These are phyloP conservation scores for Papilio polyxenes DNA, from an alignment of 1,140 invertebrate genomes.

Conservation along the genomic window DNA sequence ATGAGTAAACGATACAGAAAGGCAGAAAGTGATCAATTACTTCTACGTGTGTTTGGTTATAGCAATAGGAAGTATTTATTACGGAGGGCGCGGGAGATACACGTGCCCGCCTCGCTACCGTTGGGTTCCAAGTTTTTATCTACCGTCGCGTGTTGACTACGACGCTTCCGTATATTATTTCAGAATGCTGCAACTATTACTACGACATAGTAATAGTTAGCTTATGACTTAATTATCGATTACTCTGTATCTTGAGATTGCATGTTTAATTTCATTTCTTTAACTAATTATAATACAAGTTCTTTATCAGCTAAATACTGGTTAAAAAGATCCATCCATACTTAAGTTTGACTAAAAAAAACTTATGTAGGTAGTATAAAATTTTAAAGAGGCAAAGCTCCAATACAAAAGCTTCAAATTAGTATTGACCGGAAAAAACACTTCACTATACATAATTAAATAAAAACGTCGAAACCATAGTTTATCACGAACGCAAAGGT, in stretches of 20 bases:
- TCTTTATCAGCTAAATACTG: too few species aligned
- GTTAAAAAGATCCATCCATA: too few species aligned
- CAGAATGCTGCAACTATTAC: constrained; percentile 36
- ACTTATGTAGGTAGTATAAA: not conserved
- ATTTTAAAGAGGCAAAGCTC: not conserved
- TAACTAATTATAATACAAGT: too few species aligned
- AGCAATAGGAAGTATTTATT: not conserved
- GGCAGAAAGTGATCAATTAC: not conserved
- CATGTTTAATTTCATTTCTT: too few species aligned
- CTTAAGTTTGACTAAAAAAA: too few species aligned
- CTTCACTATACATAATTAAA: constrained; percentile 16
- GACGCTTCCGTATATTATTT: constrained; percentile 49
- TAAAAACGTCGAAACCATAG: constrained; percentile 44
- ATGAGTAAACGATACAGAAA: not conserved
- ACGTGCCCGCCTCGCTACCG: constrained; percentile 40
- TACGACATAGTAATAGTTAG: constrained; percentile 49
- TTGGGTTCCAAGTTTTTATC: constrained; percentile 44
- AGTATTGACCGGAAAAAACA: not conserved
- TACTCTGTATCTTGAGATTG: not conserved
- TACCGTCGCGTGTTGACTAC: constrained; percentile 46
- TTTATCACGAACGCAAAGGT: constrained; percentile 55
- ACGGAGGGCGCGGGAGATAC: constrained; percentile 1
- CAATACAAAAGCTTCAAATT: not conserved
- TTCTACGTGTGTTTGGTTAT: not conserved
- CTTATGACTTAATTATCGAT: not conserved